Base-by-base conservation (phyloP, 1,140 invertebrate genomes). In the Melipona quadrifasciata region DNA sequence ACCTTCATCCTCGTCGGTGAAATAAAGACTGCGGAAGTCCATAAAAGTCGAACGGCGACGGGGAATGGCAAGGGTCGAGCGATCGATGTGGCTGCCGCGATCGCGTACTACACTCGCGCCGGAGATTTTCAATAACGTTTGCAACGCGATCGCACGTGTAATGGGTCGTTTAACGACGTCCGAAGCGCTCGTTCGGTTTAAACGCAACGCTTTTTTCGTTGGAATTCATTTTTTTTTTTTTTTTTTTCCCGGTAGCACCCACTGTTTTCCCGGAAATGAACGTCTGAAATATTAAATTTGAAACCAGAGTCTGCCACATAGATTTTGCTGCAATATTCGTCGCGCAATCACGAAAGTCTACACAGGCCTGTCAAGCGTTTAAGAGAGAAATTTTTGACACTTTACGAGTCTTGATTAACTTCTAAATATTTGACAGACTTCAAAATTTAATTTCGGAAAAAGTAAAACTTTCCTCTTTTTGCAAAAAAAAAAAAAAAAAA, bases 11-110 rank as follows among this genome's bases (percentile, higher is more conserved):
- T 84, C 55, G 76, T 72, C 82, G 57, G 47, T 76, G 82, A 39
- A 79, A 72, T 79, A 79, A 84, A 84, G 82, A 70, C 67, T 39
- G 61, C 75, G 82, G 76, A 84, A 84, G 82, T 84, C 76, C 76
- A 83, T 84, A 84, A 84, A 84, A 84, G 76, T 79, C 34, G 55
- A 39, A 67, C 6, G 19, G 6, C 6, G 27, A 5, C 39, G 12
- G 64, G 27, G 74, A 55, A 77, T 70, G 51, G 55, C 39, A 71
- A 47, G 47, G 12, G 10, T 0, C 10, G 31, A 31, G 47, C 31
- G 67, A 84, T 61, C 82, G 76, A 84, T 57, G 78, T 24, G 21
- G 27, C 34, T 19, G 5, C 24, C 11, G 53, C 80, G 80, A 53
- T 55, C 65, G 21, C 21, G 27, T 3, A 8, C n/a, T 4, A 4